Percentiles rank a stretch among this genome's conserved stretches.
These are phyloP conservation scores for Arvicanthis niloticus DNA, from an alignment of 2,113 vertebrate genomes.

Conservation along the genomic window DNA sequence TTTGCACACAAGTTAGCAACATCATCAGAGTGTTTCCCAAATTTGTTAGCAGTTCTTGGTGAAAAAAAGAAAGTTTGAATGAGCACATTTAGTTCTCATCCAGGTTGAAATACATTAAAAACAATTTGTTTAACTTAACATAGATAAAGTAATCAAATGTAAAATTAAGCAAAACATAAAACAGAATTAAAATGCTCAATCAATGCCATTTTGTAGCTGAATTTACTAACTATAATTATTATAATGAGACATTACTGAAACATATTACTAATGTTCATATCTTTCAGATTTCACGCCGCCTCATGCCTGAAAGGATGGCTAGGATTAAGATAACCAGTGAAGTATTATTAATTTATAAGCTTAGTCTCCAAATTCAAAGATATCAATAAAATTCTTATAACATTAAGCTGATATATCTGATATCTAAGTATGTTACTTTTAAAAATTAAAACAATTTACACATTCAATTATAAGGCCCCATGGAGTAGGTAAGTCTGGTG, in stretches of 20 bases:
- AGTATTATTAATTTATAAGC: background rate
- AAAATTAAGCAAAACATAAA: constrained; percentile 14
- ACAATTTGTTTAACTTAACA: background rate
- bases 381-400: background rate
- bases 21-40: background rate
- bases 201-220: background rate
- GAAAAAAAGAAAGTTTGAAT: fast-evolving
- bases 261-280: background rate
- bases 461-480: background rate
- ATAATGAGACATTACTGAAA: background rate
- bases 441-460: background rate
- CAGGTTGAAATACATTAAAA: background rate
- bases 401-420: background rate
- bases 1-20: background rate
- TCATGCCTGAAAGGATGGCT: background rate
- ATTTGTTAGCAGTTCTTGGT: background rate
- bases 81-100: background rate
- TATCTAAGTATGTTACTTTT: background rate
- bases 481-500: too few relatives aligned
- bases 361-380: background rate
- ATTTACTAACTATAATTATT: background rate
- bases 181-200: background rate
- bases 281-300: background rate
- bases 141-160: background rate
- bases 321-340: background rate